Percentiles rank a stretch among this genome's conserved stretches.
These are phyloP conservation scores for Leuciscus waleckii DNA, from an alignment of 2,797 vertebrate genomes.

Conservation along the genomic window DNA sequence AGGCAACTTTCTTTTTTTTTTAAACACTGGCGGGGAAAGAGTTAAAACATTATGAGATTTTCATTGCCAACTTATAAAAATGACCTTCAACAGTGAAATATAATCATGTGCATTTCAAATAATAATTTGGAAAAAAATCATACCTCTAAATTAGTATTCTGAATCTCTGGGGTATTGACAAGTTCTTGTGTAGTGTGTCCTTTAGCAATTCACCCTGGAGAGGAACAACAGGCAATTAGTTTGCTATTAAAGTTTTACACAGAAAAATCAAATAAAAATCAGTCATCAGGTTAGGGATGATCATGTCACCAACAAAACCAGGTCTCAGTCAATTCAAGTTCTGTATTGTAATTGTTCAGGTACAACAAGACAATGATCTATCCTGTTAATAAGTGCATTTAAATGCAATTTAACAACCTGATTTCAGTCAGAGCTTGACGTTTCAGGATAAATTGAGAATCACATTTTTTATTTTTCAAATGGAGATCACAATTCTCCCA, in stretches of 20 bases:
- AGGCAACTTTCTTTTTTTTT: too few species aligned
- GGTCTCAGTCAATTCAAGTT: neutral
- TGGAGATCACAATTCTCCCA: neutral
- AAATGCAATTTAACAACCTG: neutral
- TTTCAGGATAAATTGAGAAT: neutral
- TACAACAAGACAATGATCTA: too few species aligned
- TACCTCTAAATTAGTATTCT: constrained; percentile 57
- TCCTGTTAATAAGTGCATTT: neutral
- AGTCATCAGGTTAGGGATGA: neutral
- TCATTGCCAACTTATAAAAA: neutral
- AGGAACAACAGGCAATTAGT: neutral
- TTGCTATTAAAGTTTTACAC: neutral
- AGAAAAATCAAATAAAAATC: neutral
- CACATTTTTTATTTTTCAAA: neutral
- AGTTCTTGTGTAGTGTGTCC: constrained; percentile 48
- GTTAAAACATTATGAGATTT: neutral
- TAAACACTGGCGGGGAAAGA: too few species aligned
- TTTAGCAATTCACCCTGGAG: constrained; percentile 15
- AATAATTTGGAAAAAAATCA: neutral
- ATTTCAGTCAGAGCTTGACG: neutral
- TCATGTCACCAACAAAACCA: neutral
- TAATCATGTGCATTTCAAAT: neutral
- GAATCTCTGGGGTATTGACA: constrained; percentile 12
- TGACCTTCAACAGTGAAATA: neutral
- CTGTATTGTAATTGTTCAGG: neutral